Evolutionary conservation across 2,797 vertebrate genomes (phyloP), one percentile per base, ranked within the genome.

Genomic region (Sphenopsis melanotis): DNA sequence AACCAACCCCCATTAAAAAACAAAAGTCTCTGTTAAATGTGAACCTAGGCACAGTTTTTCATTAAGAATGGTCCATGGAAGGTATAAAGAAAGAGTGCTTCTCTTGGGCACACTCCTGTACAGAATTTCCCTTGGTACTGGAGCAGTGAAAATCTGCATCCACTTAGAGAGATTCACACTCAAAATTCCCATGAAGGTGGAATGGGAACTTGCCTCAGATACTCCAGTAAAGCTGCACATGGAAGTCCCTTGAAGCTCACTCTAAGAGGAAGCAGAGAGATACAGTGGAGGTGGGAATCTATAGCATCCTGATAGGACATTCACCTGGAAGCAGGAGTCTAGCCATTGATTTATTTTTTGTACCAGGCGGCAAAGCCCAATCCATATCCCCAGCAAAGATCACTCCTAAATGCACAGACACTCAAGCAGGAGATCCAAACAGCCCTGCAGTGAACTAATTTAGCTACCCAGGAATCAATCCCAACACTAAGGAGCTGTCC

Each of bases 1-100:
- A n/a, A n/a, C n/a, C n/a, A n/a, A n/a, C n/a, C 11, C 2, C 8
- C 2, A 22, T 42, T 66, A 41, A 63, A 79, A 93, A 13, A 0
- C 63, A 88, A 59, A 83, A 74, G 10, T 2, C 26, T 50, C n/a
- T 89, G 23, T 36, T 85, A 70, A 55, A 80, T 0, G 2, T 55
- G 29, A 89, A 8, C 6, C 9, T 19, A 74, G 34, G 22, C 24
- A 68, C 4, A 55, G 15, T 15, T 88, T 65, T 74, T 66, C 41
- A 30, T 55, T 55, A 87, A 63, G 29, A 24, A 34, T 0, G 0
- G 52, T 12, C 24, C 3, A 1, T n/a, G 27, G 9, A 77, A 36
- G 26, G 32, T n/a, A 59, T 2, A 74, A 83, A 56, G 41, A 56
- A 56, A 89, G 24, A 2, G 39, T 12, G 9, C 10, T 83, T 80